A percentile compares a stretch with the other conserved stretches of the same genome.
Conservation (phyloP, 2,113 vertebrate species). For the Setophaga coronata region DNA sequence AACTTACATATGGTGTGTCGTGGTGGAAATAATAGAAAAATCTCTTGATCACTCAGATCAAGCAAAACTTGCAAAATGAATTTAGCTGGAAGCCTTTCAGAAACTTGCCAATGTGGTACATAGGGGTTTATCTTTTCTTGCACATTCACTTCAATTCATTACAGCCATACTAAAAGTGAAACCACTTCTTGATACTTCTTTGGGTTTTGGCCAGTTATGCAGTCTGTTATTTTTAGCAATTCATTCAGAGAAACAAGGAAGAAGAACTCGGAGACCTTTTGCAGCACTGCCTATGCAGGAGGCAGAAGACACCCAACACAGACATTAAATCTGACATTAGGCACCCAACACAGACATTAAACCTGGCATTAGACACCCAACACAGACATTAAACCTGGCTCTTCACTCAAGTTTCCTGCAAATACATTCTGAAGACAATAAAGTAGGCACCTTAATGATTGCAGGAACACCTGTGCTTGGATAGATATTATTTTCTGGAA, state of each 20-base stretch:
- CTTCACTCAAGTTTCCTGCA: not conserved
- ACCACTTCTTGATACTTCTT: not conserved
- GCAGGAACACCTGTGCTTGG: not conserved
- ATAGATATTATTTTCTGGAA: not conserved
- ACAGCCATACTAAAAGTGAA: not conserved
- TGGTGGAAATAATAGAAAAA: not conserved
- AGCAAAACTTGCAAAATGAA: not conserved
- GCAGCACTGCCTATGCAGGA: not conserved
- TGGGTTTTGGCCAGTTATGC: not conserved
- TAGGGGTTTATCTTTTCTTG: not conserved
- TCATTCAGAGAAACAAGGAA: not conserved
- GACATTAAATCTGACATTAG: not conserved
- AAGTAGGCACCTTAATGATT: not conserved
- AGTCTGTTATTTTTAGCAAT: not conserved
- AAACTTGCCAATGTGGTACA: not conserved
- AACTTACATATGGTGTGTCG: not conserved
- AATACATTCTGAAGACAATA: not conserved
- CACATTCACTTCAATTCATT: not conserved
- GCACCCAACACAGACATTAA: not conserved
- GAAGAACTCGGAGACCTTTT: not conserved
- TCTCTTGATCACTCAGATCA: not conserved
- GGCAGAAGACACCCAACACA: not conserved
- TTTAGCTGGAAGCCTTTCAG: not conserved
- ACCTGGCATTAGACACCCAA: not conserved
- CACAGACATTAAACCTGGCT: not conserved